Evolutionary conservation across 2,797 vertebrate genomes (phyloP), one percentile per base, ranked within the genome.

Genomic region (Silurus lanzhouensis): DNA sequence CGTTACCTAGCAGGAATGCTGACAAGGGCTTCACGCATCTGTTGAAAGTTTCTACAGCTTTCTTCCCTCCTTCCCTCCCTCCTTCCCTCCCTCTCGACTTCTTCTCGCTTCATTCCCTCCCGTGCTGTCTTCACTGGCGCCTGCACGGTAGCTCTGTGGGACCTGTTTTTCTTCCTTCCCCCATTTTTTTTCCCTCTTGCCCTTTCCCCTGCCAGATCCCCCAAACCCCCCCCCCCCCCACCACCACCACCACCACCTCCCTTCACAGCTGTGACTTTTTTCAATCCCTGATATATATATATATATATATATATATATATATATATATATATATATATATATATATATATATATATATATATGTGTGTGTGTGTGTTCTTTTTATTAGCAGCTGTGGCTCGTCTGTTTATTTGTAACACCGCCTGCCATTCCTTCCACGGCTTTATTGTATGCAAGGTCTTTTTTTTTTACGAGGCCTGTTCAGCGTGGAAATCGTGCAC

Each of bases 1-100:
- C 92, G 93, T 95, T 97, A 97, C 96, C 91, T 96, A 96, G 94
- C 94, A 96, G 95, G 96, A 96, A 97, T 96, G 96, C 95, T 94
- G 95, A 95, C 93, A 92, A 93, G 94, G 91, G 94, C 93, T 94
- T 92, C 92, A 93, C 92, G 93, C 96, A 96, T 96, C 96, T 97
- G 96, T 95, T 95, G 95, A 95, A 94, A 92, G 93, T 96, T 96
- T 95, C 94, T 94, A 91, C 93, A 93, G 93, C 91, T 90, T 87
- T 93, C 91, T 91, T 85, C 91, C 91, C 91, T 75, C 84, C 75
- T 75, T 82, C 85, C 63, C 68, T 83, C 86, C 17, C 77, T 83
- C 31, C n/a, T 85, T 72, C 38, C 48, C 48, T 52, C 48, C 48
- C 10, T 52, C 48, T 52, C 48, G 48, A 10, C 25, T 82, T 83